Evolutionary conservation across 2,888 invertebrate species (phyloP).

Genomic region (Phragmatobia fuliginosa): DNA sequence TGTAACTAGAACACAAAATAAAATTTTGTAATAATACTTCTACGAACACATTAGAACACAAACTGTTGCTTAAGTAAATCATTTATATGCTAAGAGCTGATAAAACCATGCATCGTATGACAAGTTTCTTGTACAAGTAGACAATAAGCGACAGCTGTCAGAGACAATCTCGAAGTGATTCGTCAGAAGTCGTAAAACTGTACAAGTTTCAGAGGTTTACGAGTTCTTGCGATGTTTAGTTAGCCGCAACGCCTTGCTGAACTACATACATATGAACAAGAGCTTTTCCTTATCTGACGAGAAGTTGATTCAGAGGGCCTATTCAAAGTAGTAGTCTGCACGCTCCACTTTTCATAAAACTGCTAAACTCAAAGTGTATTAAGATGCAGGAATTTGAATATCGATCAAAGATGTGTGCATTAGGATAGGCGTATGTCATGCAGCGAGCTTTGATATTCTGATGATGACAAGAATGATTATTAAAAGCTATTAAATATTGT

Average conservation of each 20-base stretch:
- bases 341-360: background rate
- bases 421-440: too few species aligned
- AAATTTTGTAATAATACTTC: background rate
- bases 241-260: constrained; percentile 6
- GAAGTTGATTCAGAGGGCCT: background rate
- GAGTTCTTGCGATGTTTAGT: constrained; percentile 5
- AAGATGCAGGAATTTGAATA: too few species aligned
- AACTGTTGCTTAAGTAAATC: background rate
- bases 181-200: constrained; percentile 7
- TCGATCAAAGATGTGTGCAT: too few species aligned
- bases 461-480: too few species aligned
- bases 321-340: background rate
- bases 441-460: too few species aligned
- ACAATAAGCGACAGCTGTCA: constrained; percentile 17
- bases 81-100: constrained; percentile 6
- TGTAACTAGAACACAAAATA: background rate
- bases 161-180: constrained; percentile 4
- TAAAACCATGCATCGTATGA: background rate
- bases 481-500: too few species aligned
- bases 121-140: background rate
- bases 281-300: background rate
- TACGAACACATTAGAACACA: background rate
- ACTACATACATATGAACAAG: background rate
- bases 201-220: constrained; percentile 2
- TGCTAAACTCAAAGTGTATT: background rate